phyloP scores from a whole-genome alignment of 2,113 vertebrate genomes.

The Ciconia boyciana region DNA sequence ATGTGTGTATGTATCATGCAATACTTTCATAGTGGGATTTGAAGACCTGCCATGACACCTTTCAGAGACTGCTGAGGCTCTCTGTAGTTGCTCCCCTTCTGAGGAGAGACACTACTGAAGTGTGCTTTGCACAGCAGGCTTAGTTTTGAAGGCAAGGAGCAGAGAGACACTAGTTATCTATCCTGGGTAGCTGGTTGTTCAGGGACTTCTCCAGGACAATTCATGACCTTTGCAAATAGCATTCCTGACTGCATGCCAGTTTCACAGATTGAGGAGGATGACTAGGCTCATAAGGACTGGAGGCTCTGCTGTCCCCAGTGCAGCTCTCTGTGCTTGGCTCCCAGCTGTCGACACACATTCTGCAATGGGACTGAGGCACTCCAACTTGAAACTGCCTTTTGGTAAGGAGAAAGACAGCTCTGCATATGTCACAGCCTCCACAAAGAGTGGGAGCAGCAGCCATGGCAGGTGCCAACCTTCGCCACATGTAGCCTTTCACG shows the following conservation, averaged over 20 bases:
- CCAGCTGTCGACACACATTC: not conserved
- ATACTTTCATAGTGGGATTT: not conserved
- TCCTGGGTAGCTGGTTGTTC: not conserved
- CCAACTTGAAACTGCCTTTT: not conserved
- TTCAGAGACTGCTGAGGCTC: not conserved
- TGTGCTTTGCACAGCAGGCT: not conserved
- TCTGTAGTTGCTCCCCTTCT: not conserved
- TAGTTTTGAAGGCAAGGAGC: not conserved
- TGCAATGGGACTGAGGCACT: not conserved
- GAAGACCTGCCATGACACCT: not conserved
- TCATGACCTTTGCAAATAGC: not conserved
- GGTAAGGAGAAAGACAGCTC: not conserved
- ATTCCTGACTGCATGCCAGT: not conserved
- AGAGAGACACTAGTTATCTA: not conserved
- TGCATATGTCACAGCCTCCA: fast-evolving
- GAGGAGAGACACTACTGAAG: not conserved
- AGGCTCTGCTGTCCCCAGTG: not conserved
- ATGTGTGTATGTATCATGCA: no score
- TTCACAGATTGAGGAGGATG: not conserved
- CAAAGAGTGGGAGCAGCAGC: not conserved
- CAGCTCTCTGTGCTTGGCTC: not conserved
- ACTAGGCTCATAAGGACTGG: not conserved
- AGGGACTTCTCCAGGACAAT: not conserved
- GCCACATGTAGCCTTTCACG: not conserved
- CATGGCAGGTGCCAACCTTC: not conserved